Percentiles rank a stretch among this genome's conserved stretches.
Evolutionary conservation across 1,140 invertebrate species (phyloP).

Genomic region (Drosophila suzukii): DNA sequence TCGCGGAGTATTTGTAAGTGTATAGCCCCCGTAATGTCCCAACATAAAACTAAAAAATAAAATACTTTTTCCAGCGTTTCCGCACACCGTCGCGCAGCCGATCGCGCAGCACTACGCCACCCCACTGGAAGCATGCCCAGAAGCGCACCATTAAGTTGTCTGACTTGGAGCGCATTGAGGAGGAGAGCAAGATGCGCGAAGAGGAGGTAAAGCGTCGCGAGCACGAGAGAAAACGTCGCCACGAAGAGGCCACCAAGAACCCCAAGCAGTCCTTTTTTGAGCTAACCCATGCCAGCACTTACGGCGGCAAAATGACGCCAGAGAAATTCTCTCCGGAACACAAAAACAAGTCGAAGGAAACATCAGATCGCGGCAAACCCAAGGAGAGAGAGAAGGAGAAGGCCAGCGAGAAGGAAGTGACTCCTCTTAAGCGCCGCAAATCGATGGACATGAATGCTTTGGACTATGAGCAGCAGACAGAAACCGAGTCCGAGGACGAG

Average conservation of each 20-base stretch:
- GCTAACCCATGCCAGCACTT: constrained; percentile 78
- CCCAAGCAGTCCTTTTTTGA: constrained; percentile 82
- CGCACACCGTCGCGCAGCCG: constrained; percentile 93
- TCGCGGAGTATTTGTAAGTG: constrained; percentile 93
- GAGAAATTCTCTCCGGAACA: constrained; percentile 46
- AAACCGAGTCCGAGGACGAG: constrained; percentile 65
- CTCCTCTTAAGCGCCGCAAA: constrained; percentile 55
- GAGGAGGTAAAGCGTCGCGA: constrained; percentile 87
- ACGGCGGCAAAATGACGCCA: constrained; percentile 67
- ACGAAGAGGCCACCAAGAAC: constrained; percentile 85
- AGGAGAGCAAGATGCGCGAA: constrained; percentile 87
- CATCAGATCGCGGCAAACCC: constrained; percentile 31
- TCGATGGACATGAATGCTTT: constrained; percentile 81
- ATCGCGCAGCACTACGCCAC: constrained; percentile 93
- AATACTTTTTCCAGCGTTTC: constrained; percentile 88
- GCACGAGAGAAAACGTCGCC: constrained; percentile 86
- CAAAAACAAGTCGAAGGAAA: constrained; percentile 39
- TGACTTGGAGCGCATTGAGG: constrained; percentile 91
- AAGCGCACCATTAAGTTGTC: constrained; percentile 92
- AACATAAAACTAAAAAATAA: background rate
- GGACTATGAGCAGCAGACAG: constrained; percentile 81
- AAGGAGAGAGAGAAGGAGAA: constrained; percentile 53
- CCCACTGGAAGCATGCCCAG: constrained; percentile 95
- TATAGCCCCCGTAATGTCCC: background rate
- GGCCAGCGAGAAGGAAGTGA: constrained; percentile 37